Evolutionary conservation across 2,113 vertebrate genomes (phyloP), one percentile per base, ranked within the genome.

Genomic region (Erinaceus europaeus): DNA sequence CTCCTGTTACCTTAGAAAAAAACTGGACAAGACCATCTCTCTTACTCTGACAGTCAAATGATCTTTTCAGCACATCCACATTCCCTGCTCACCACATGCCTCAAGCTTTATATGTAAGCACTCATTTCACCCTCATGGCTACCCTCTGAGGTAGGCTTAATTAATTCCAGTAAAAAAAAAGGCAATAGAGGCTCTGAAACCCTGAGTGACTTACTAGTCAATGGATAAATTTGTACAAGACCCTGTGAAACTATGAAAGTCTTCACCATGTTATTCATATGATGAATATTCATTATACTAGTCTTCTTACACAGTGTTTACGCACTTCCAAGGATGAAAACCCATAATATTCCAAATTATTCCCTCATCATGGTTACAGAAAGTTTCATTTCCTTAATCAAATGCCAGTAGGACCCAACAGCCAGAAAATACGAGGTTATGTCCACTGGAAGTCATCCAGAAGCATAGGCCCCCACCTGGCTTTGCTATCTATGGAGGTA

Each of bases 241-340:
- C 72, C 10, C 53, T 7, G 18, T 62, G 40, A 7, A 69, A 20
- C 40, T 59, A 61, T 36, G 59, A 36, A 84, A 36, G 15, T 69
- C 44, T 86, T 93, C 20, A 4, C 23, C 40, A 23, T 48, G 27
- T 42, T 72, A 34, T 76, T 38, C n/a, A 80, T 29, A 25, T 62
- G 17, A 21, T 34, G 59, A 32, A 34, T 62, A 62, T 62, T 61
- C 50, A 18, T 57, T 48, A n/a, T 27, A 84, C 29, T 67, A 71
- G 84, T 64, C 44, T 67, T 67, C 46, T 38, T 15, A 25, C 69
- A 64, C 0, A 5, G 62, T 68, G 25, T 67, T 68, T 77, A 86
- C 89, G n/a, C 38, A 89, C 82, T 92, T 89, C 46, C 73, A 52
- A 53, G 27, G 14, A 57, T 14, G 25, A 89, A 57, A 89, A 20